Base-by-base conservation (phyloP, 2,797 vertebrate species). In the Sebastes hopkinsi region DNA sequence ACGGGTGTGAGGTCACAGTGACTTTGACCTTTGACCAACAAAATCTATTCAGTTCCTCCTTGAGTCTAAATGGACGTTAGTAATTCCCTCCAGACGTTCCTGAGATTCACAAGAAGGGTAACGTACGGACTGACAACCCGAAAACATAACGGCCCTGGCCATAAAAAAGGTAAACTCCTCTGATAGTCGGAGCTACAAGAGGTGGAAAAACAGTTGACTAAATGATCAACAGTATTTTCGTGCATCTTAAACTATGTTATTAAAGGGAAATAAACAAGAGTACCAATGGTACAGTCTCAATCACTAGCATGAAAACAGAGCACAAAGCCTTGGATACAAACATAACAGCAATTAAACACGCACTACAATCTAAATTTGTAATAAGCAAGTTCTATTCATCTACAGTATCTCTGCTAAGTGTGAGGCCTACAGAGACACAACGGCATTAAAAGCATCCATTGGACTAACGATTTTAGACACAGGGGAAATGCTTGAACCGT, bases 401-500 rank as follows among this genome's bases (percentile, higher is more conserved):
- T 64, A 50, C 73, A 67, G 67, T 50, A 14, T 52, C 29, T 75
- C 5, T 72, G 64, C 42, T 50, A 62, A 55, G 52, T 42, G 65
- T 58, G 56, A 77, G 66, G 56, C 67, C 67, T 34, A 79, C 34
- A 64, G 81, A 80, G 65, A 66, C 65, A 75, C 74, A 82, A 72
- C 50, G 25, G 78, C 50, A 86, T 77, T 88, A 86, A 84, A 90
- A 86, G 75, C 75, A 79, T 81, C 80, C 82, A 66, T 65, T 79
- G 83, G 82, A 81, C 72, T 81, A 91, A 85, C 60, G 54, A 87
- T 87, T 92, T 77, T 20, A 75, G 77, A 85, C 73, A 46, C 77
- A 18, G 73, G 78, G 84, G 86, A 88, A 90, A 88, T 79, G 65
- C 72, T 86, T 84, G 64, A 87, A 86, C 82, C 81, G 69, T 25